Percentiles rank a stretch among this genome's conserved stretches.
Conservation (phyloP, 35 echinoderm and acorn worm genomes). For the Apostichopus californicus region DNA sequence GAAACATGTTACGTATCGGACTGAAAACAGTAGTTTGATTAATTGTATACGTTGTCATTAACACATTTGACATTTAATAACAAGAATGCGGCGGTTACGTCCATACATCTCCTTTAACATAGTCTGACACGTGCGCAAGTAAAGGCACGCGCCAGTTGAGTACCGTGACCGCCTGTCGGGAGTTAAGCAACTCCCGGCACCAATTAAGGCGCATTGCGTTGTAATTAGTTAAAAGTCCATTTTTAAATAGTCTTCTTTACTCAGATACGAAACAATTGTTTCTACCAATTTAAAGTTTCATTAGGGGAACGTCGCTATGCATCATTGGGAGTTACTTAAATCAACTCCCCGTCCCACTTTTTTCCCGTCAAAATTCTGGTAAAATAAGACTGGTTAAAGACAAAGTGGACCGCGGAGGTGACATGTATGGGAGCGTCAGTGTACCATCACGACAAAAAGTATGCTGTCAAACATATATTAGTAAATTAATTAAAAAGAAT, state of each 20-base stretch:
- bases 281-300: slow-evolving; percentile 10
- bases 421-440: too few species aligned
- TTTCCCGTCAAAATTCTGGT: too few species aligned
- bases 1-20: neutral
- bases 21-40: neutral
- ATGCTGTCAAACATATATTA: too few species aligned
- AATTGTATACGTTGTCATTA: too few species aligned
- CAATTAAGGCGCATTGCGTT: slow-evolving; percentile 8
- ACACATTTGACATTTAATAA: too few species aligned
- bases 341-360: too few species aligned
- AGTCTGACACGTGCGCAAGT: slow-evolving; percentile 2
- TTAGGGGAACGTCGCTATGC: neutral
- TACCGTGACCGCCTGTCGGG: neutral
- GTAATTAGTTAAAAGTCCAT: neutral
- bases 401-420: too few species aligned
- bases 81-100: too few species aligned
- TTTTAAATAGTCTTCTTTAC: slow-evolving; percentile 18
- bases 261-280: slow-evolving; percentile 23
- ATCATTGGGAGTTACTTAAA: neutral
- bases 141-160: slow-evolving; percentile 5
- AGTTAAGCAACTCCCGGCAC: slow-evolving; percentile 14
- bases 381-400: too few species aligned
- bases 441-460: too few species aligned
- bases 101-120: slow-evolving; percentile 15
- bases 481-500: too few species aligned